Evolutionary conservation across 2,888 invertebrate species (phyloP), one percentile per base, ranked within the genome.

Genomic region (Shargacucullia verbasci): DNA sequence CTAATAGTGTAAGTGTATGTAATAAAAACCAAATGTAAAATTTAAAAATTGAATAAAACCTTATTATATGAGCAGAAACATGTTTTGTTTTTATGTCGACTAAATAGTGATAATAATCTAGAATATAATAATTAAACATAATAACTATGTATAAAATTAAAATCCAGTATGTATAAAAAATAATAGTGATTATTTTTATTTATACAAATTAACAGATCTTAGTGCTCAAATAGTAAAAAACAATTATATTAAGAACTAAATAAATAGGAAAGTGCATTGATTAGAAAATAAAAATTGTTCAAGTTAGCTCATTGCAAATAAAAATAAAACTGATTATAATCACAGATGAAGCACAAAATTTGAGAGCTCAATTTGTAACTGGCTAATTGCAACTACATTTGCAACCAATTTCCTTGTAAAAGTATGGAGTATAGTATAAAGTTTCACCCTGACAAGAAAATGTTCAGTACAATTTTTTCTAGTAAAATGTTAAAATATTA

Each of bases 201-300:
- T 87, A 86, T 91, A 93, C 86, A 90, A 89, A 90, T 90, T 92
- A 92, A 93, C 94, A 94, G 94, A 94, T 94, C 94, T 92, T 88
- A 89, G 92, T 94, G 92, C 89, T 88, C 87, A 88, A 87, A 87
- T 84, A 88, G 83, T 88, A 87, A 87, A 90, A 85, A 90, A 89
- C 82, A 86, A 87, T 88, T 88, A 88, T 79, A 89, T 87, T 89
- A 86, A 86, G 70, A 86, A 88, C 85, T 90, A 91, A 90, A 91
- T 92, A 92, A 92, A 92, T 91, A 92, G 83, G 84, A 84, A 82
- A 89, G 91, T 91, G 92, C 90, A 89, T 89, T 88, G 84, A 87
- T 87, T 84, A 86, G 80, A 86, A 85, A 83, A 82, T 81, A 81
- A 74, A 59, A 85, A 86, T 89, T 91, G 87, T 90, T 92, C 89